Evolutionary conservation across 1,140 invertebrate genomes (phyloP), one percentile per base, ranked within the genome.

Genomic region (Caenorhabditis inopinata): DNA sequence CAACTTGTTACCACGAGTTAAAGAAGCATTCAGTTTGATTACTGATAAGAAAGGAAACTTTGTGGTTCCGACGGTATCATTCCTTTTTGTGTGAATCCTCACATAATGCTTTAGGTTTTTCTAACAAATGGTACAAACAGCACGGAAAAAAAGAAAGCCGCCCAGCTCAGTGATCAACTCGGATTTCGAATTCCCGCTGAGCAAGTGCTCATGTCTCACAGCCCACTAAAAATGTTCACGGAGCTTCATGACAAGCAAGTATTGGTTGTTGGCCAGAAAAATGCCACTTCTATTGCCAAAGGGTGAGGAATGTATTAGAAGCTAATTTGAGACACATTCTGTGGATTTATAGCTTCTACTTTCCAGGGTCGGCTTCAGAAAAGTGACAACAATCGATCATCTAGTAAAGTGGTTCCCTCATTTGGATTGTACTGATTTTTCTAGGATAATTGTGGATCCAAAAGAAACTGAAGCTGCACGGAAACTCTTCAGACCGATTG

Each of bases 141-240:
- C n/a, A 73, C 84, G 23, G 45, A 83, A 14, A 76, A 73, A 27
- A 68, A 76, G 9, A 83, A 83, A 49, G 83, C 83, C 1, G 32
- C 47, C n/a, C 42, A 76, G 32, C 48, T 83, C 18, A 49, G 78
- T n/a, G 78, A 83, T 18, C 62, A 79, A 21, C 68, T 83, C 7
- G 83, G 77, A 74, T 73, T 83, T 35, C 53, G 82, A 78, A 73
- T 83, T 58, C 68, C 47, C 16, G 83, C 82, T 9, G 92, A 93
- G 2, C 92, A 93, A 86, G 92, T 93, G 2, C 90, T 93, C 0
- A 92, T 93, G 91, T 92, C 93, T 1, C 93, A 93, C 85, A 92
- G 92, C 78, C 93, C 93, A 0, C 86, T 93, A 11, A 90, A 90
- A 86, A 91, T 93, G 89, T 93, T 93, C 79, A 86, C 84, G 11